Base-by-base conservation (phyloP, 2,888 invertebrate species). In the Priocnemis perturbator region DNA sequence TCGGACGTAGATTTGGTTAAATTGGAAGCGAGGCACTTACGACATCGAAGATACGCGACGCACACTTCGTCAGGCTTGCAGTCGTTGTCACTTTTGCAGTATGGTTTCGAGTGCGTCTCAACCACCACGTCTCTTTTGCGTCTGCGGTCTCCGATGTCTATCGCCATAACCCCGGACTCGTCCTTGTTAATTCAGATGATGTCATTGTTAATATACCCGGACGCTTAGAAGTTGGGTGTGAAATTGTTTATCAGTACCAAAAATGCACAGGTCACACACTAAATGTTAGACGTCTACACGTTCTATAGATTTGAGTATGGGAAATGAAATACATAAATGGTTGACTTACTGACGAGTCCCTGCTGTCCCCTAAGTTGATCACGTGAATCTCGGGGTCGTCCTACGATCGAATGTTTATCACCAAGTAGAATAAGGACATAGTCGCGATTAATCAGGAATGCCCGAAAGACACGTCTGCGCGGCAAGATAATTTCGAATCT, bases 371-470 rank as follows among this genome's bases (percentile, higher is more conserved):
- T 62, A 77, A 69, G 52, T 74, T 78, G 72, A 81, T 80, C 59
- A 85, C 76, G 63, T 71, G 83, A 50, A 83, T 71, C 20, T 83
- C 77, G 60, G 78, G 76, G 14, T 77, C 69, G 64, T 75, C 82
- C 84, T 85, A 74, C 65, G 76, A 73, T 20, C 68, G 77, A 79
- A 79, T 69, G 69, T 37, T 37, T 37, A 11, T 37, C 37, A 74
- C 73, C 79, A 79, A 83, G 67, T 55, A 73, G 69, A 69, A 85
- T 84, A 80, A 84, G 44, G 76, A 83, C 69, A 60, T 74, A 74
- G 67, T 81, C 66, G 52, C 75, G 76, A 69, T 69, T 71, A 61
- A 74, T 21, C 58, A 73, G 48, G 23, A 77, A 56, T 58, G 67
- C 61, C 53, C 64, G 65, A 45, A 72, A 57, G 26, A 70, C 59